Base-by-base conservation (phyloP, 2,113 vertebrate genomes). In the Pavo muticus region DNA sequence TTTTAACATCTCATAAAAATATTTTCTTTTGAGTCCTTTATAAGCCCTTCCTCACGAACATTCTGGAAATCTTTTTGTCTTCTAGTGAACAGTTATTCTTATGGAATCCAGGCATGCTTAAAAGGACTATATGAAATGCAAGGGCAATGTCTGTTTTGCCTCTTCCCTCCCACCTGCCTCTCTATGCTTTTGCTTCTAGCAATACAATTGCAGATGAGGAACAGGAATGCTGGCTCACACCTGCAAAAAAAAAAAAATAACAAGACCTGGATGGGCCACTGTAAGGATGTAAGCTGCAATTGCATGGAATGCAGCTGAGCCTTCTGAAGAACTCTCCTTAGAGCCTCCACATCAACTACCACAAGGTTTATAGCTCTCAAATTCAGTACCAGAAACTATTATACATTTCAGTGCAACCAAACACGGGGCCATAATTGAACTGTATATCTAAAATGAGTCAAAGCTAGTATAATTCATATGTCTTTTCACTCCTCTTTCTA, bases 241-340 rank as follows among this genome's bases (percentile, higher is more conserved):
- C 44, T 65, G 59, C 45, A 60, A 57, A 64, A 56, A 17, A 56
- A n/a, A n/a, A 54, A 7, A 40, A 48, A 48, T 21, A 29, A 82
- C 52, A 3, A 29, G 10, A 64, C 35, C 14, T 48, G 6, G 23
- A 40, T 0, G 0, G 32, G 32, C 30, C 71, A 42, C 4, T 47
- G 25, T 56, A 35, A 68, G 50, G 60, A 61, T 85, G 82, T 37
- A 83, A 82, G 70, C 19, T 48, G 19, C 37, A 14, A 67, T 42
- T 23, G 3, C 2, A 1, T 45, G 73, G 92, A 79, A 75, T 70
- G 48, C 45, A 79, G 20, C 59, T 71, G 32, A 67, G 44, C 9
- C 35, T 74, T 85, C 67, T 60, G 60, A 30, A 85, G 65, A 67
- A 3, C 21, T 50, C 39, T 87, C 10, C 48, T 59, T 60, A 73